Evolutionary conservation across 2,797 vertebrate genomes (phyloP).

Genomic region (Dermochelys coriacea): DNA sequence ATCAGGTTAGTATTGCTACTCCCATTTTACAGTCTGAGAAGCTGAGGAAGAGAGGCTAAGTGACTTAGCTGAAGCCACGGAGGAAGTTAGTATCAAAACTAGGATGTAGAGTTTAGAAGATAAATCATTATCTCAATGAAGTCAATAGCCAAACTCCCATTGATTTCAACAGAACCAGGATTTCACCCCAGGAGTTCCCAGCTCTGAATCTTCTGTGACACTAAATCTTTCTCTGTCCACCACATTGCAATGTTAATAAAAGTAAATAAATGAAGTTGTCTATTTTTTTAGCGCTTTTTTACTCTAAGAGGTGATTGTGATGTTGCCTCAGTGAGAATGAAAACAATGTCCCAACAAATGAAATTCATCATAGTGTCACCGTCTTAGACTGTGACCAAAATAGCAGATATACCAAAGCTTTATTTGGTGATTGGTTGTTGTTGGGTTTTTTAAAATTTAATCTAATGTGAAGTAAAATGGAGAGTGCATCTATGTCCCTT

Average conservation of each 20-base stretch:
- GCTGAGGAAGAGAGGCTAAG: not conserved
- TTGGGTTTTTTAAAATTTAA: not conserved
- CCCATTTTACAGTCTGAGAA: not conserved
- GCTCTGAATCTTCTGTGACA: not conserved
- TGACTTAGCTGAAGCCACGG: not conserved
- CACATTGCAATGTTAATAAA: not conserved
- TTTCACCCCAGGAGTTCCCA: not conserved
- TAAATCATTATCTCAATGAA: not conserved
- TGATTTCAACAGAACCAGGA: not conserved
- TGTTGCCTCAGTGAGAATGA: not conserved
- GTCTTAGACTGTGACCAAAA: not conserved
- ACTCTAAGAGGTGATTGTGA: not conserved
- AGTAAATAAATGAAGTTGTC: not conserved
- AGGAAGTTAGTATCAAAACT: not conserved
- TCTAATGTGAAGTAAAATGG: not conserved
- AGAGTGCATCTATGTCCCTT: not conserved
- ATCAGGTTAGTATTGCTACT: not conserved
- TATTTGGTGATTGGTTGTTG: too few species aligned
- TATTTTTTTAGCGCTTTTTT: not conserved
- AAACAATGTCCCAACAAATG: not conserved
- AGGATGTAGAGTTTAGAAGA: not conserved
- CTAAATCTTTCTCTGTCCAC: not conserved
- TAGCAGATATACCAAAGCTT: not conserved
- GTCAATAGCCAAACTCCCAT: not conserved
- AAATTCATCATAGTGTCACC: not conserved